phyloP scores from a whole-genome alignment of 2,113 vertebrate genomes.

The Neomonachus schauinslandi region DNA sequence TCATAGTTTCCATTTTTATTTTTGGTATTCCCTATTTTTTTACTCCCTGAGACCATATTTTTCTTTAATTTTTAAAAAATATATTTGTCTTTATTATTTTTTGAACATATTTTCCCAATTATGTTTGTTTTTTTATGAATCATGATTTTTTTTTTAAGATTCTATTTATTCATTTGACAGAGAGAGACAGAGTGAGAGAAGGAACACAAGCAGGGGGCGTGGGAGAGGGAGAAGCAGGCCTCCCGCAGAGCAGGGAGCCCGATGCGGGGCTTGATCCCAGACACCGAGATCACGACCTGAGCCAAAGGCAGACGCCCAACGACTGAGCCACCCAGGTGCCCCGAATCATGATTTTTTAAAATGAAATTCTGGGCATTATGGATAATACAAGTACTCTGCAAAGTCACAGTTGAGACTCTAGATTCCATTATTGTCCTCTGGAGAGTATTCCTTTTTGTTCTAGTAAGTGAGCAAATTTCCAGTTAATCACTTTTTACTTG shows the following conservation, averaged over 20 bases:
- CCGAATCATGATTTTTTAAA: not conserved
- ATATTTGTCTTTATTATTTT: not conserved
- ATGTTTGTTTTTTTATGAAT: not conserved
- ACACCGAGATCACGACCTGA: too few relatives aligned
- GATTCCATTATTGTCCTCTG: not conserved
- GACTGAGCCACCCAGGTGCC: too few relatives aligned
- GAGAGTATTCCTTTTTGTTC: not conserved
- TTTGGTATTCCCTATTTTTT: not conserved
- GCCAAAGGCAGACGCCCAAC: too few relatives aligned
- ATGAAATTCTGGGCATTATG: not conserved
- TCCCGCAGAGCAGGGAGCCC: too few relatives aligned
- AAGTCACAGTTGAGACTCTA: not conserved
- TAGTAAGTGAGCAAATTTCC: not conserved
- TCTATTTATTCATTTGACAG: too few relatives aligned
- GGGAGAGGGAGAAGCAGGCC: too few relatives aligned
- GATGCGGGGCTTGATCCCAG: too few relatives aligned
- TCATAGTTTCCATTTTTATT: not conserved
- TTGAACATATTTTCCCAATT: not conserved
- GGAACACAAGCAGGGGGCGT: too few relatives aligned
- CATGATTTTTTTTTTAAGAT: not conserved
- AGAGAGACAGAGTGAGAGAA: too few relatives aligned
- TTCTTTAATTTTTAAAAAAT: not conserved
- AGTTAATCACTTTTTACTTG: not conserved
- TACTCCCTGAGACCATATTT: not conserved
- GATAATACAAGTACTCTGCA: not conserved